Evolutionary conservation across 1,140 invertebrate genomes (phyloP).

Genomic region (Drosophila guanche): DNA sequence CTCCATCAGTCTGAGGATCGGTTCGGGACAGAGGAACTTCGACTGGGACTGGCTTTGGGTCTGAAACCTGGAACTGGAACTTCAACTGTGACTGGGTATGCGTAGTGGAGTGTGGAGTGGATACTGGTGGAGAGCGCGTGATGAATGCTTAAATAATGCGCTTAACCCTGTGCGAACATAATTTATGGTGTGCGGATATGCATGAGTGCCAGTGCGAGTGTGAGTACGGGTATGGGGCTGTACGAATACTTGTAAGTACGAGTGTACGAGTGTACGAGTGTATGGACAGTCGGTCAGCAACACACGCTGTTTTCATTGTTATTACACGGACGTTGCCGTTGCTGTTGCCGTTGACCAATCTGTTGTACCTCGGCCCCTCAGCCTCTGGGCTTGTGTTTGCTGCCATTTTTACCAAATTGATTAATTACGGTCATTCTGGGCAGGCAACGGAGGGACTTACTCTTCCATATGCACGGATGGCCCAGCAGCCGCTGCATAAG

Average conservation of each 20-base stretch:
- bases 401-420: constrained; percentile 78
- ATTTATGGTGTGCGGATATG: constrained; percentile 82
- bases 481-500: constrained; percentile 58
- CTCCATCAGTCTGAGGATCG: not conserved
- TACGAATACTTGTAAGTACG: constrained; percentile 9
- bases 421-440: constrained; percentile 79
- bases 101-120: constrained; percentile 16
- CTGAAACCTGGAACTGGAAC: constrained; percentile 16
- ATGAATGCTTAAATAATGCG: constrained; percentile 82
- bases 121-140: constrained; percentile 63
- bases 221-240: constrained; percentile 3
- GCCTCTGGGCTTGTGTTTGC: constrained; percentile 25
- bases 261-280: not conserved
- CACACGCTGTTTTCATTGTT: constrained; percentile 79
- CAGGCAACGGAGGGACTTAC: constrained; percentile 19
- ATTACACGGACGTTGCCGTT: constrained; percentile 73
- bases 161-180: constrained; percentile 82
- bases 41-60: constrained; percentile 6
- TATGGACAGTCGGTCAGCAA: constrained; percentile 30
- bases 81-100: constrained; percentile 6
- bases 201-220: constrained; percentile 59
- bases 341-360: constrained; percentile 67
- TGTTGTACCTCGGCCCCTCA: constrained; percentile 34
- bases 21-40: not conserved
- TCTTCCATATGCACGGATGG: not conserved